Evolutionary conservation across 2,797 vertebrate species (phyloP).

Genomic region (Momotus momota): DNA sequence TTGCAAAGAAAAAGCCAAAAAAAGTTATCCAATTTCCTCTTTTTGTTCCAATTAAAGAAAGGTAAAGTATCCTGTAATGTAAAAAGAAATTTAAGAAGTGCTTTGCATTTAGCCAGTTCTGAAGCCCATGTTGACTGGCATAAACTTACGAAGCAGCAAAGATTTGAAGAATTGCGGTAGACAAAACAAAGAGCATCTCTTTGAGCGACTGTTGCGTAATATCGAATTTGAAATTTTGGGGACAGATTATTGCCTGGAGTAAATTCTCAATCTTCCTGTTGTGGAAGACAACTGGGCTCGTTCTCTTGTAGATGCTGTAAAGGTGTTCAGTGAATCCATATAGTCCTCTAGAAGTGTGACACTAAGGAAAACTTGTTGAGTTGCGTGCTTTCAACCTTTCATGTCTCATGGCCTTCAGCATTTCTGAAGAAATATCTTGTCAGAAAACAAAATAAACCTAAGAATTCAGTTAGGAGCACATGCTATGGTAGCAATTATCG

Average conservation of each 20-base stretch:
- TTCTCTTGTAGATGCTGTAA: neutral
- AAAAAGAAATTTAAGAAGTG: neutral
- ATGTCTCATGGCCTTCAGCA: neutral
- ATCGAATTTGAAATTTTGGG: neutral
- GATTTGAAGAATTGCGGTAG: neutral
- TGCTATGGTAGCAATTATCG: neutral
- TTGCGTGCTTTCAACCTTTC: slow-evolving; percentile 1
- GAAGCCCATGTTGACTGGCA: neutral
- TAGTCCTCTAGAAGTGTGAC: neutral
- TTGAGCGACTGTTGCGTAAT: neutral
- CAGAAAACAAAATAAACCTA: slow-evolving; percentile 6
- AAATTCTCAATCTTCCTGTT: neutral
- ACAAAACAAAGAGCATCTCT: neutral
- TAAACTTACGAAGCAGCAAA: neutral
- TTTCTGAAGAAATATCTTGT: slow-evolving; percentile 13
- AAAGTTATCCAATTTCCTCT: neutral
- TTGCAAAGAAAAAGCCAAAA: neutral
- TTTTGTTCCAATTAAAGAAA: neutral
- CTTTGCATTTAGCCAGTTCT: neutral
- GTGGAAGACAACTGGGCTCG: neutral
- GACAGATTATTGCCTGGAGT: neutral
- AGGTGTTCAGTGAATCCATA: neutral
- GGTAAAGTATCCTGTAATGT: neutral
- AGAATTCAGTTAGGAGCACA: slow-evolving; percentile 30
- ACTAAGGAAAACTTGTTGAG: neutral